phyloP scores from a whole-genome alignment of 37 sponge, comb jelly and placozoan species.

The Oopsacas minuta region DNA sequence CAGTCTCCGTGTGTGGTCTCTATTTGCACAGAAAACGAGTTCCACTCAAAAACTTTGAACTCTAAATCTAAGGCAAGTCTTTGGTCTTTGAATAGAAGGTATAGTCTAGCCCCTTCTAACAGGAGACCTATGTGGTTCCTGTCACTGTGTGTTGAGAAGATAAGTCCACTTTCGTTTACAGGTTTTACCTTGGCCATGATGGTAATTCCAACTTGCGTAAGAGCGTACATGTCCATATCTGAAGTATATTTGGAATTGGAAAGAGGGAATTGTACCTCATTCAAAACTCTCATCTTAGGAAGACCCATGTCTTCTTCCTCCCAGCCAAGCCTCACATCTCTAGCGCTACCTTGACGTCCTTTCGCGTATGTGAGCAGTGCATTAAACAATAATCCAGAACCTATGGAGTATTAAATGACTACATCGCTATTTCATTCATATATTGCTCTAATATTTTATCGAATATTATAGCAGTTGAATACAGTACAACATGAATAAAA shows the following conservation, averaged over 20 bases:
- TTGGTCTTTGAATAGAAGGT: neutral
- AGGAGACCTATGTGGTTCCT: neutral
- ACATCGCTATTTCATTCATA: neutral
- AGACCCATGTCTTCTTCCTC: neutral
- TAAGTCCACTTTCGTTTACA: neutral
- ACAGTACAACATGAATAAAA: too few species aligned
- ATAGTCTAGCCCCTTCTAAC: neutral
- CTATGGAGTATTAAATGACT: neutral
- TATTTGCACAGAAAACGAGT: neutral
- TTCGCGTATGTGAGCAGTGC: neutral
- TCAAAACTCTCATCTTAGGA: neutral
- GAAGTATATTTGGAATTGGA: neutral
- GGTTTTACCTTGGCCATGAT: conserved; percentile 6
- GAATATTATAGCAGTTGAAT: too few species aligned
- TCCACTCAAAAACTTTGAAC: neutral
- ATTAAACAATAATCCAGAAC: neutral
- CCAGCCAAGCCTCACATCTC: conserved; percentile 6
- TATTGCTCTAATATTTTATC: too few species aligned
- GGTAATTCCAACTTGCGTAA: neutral
- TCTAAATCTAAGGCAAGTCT: neutral
- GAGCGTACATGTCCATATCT: neutral
- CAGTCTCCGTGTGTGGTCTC: neutral
- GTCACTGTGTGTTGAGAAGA: neutral
- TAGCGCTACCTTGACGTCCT: neutral
- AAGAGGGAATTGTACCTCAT: neutral